Conservation (phyloP, 2,888 invertebrate species). For the Linnaemya vulpina region DNA sequence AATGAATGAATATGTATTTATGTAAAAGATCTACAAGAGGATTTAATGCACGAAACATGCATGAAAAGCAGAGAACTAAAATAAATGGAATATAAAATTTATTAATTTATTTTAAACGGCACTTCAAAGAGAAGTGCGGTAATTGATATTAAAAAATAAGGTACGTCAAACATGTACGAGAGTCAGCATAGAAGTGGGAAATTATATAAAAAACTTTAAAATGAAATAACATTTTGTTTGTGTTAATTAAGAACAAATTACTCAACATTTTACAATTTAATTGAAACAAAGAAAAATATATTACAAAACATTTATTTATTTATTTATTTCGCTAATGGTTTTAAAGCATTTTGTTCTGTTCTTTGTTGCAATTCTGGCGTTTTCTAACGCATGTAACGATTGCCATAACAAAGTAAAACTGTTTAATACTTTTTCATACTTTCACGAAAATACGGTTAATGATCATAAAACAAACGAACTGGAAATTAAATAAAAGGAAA, state of each 20-base stretch:
- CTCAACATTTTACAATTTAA: too few relatives aligned
- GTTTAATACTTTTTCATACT: constrained; percentile 26
- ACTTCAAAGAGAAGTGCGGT: background rate
- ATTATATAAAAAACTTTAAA: too few relatives aligned
- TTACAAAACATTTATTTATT: background rate
- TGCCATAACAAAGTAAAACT: constrained; percentile 1
- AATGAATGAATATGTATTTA: background rate
- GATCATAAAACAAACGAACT: constrained; percentile 47
- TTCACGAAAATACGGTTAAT: constrained; percentile 16
- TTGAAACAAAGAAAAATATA: background rate
- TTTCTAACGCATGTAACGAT: background rate
- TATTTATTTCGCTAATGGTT: background rate
- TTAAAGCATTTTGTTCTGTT: background rate
- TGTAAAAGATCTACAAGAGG: constrained; percentile 16
- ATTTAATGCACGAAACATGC: constrained; percentile 24
- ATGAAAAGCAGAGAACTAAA: background rate
- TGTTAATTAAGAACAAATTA: too few relatives aligned
- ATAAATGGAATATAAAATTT: constrained; percentile 32
- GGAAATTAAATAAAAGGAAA: constrained; percentile 26
- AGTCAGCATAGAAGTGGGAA: background rate
- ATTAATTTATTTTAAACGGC: constrained; percentile 18
- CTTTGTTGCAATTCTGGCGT: background rate
- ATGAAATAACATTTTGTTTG: background rate
- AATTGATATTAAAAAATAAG: background rate
- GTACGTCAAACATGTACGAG: background rate